Evolutionary conservation across 2,113 vertebrate species (phyloP), one percentile per base, ranked within the genome.

Genomic region (Carlito syrichta): DNA sequence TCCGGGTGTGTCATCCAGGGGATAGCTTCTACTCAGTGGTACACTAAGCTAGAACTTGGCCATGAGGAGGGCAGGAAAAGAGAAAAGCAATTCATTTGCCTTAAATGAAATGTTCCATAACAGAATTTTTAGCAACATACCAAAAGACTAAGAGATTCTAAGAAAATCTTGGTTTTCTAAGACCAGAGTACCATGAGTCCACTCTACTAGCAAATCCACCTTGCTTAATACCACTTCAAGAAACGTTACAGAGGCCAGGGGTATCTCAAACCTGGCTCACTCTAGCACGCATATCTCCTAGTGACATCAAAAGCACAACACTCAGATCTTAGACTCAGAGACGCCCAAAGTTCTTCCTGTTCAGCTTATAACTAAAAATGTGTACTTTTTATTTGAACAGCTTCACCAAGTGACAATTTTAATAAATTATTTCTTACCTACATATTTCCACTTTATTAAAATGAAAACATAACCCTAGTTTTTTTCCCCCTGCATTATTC

Each of bases 381-480:
- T 56, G 8, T 16, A 20, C 8, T 91, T 94, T 91, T 77, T 90
- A 94, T 91, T 82, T 94, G 48, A 96, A 76, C 35, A 78, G 66
- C 45, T 91, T 93, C 30, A 54, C 25, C 58, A 79, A 92, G 79
- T 90, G 45, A 91, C 86, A 86, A 81, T 8, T 81, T 62, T 50
- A 32, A 43, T 69, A 96, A 84, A 85, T 63, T 35, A 92, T 63
- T 97, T 86, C 52, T 74, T 84, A 45, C 74, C 69, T 96, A 38
- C 40, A 35, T 45, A 69, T 91, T 98, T 87, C 52, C 3, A 78
- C 43, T 91, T 86, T 92, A 96, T 91, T 97, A 82, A 97, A 97
- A 92, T 78, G 25, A 97, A 97, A 92, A 91, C 38, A 87, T 86
- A 85, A 78, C 45, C 19, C 35, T 50, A 19, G 45, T 43, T 54